Percentiles rank a stretch among this genome's conserved stretches.
These are phyloP conservation scores for Auanema freiburgensis DNA, from an alignment of 2,888 invertebrate genomes.

Conservation along the genomic window DNA sequence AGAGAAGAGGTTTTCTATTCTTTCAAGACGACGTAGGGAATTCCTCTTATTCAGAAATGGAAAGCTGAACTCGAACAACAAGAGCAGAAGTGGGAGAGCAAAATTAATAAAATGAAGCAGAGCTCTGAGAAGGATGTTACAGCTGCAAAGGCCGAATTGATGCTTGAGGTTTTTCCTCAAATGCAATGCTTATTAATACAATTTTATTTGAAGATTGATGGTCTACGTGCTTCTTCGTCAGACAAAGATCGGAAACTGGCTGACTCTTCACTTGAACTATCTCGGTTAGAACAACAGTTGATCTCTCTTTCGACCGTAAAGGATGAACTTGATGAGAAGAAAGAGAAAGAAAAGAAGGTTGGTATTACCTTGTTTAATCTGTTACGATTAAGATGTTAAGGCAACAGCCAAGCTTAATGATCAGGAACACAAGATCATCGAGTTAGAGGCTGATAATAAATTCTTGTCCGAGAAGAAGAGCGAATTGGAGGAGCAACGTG, in stretches of 20 bases:
- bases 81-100: constrained; percentile 31
- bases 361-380: not conserved
- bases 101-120: constrained; percentile 29
- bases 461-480: constrained; percentile 13
- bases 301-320: constrained; percentile 11
- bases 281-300: constrained; percentile 22
- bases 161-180: constrained; percentile 9
- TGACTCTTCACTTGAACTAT: constrained; percentile 19
- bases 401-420: constrained; percentile 12
- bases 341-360: constrained; percentile 19
- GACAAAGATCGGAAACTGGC: constrained; percentile 25
- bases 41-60: constrained; percentile 7
- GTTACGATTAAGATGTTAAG: not conserved
- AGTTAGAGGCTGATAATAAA: constrained; percentile 20
- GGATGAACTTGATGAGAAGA: constrained; percentile 16
- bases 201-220: constrained; percentile 17
- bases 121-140: constrained; percentile 21
- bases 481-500: constrained; percentile 9
- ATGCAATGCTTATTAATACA: not conserved
- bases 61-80: constrained; percentile 22
- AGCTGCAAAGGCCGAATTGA: constrained; percentile 24
- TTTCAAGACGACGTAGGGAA: not conserved
- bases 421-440: constrained; percentile 13
- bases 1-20: constrained; percentile 11
- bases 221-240: constrained; percentile 15